These are phyloP conservation scores for Myotis davidii DNA, from an alignment of 2,113 vertebrate genomes.

Conservation along the genomic window DNA sequence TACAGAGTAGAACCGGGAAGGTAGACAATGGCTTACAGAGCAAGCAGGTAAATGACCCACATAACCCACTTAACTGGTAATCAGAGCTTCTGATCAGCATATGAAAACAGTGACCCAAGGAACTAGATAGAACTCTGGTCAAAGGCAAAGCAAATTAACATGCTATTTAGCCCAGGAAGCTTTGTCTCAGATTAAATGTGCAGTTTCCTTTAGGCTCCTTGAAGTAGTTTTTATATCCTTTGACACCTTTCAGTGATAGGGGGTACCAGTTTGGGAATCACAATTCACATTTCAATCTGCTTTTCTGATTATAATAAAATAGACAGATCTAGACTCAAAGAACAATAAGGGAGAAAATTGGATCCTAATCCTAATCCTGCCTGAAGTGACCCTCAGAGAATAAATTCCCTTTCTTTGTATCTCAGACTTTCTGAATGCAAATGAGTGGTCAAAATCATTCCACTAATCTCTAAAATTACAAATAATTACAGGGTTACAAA, in stretches of 20 bases:
- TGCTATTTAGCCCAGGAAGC: background rate
- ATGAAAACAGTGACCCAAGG: background rate
- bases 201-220: background rate
- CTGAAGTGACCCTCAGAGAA: background rate
- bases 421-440: constrained; percentile 13
- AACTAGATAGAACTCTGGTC: background rate
- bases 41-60: background rate
- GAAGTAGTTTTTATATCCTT: background rate
- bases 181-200: constrained; percentile 10
- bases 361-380: background rate
- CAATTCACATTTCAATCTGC: background rate
- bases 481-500: constrained; percentile 1
- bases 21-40: background rate
- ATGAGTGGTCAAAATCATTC: background rate
- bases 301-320: background rate
- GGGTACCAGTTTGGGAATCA: background rate
- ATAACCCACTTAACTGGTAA: background rate
- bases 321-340: background rate
- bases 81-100: background rate
- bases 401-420: constrained; percentile 23
- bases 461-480: constrained; percentile 13
- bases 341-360: background rate
- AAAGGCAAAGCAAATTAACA: constrained; percentile 18
- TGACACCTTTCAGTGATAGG: background rate
- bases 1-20: background rate